phyloP scores from a whole-genome alignment of 2,797 vertebrate genomes.

The Poeciliopsis infans region DNA sequence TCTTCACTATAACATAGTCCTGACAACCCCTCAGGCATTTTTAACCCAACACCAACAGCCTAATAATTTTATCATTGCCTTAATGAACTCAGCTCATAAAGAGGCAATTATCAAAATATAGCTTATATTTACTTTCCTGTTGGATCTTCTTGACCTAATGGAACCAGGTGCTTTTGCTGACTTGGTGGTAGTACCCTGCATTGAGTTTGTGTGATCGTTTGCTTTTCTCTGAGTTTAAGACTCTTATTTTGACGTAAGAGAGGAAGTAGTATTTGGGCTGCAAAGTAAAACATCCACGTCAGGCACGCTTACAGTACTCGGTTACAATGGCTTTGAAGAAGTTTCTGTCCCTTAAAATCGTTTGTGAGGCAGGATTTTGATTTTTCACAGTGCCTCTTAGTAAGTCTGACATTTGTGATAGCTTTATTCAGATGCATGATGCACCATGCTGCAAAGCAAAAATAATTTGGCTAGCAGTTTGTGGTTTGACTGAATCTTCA shows the following conservation, averaged over 20 bases:
- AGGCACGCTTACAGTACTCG: neutral
- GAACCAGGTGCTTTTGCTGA: neutral
- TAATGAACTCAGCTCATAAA: neutral
- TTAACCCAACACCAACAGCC: too few relatives aligned
- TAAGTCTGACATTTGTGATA: neutral
- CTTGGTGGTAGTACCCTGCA: neutral
- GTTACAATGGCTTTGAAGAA: neutral
- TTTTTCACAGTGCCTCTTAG: neutral
- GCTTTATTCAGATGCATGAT: neutral
- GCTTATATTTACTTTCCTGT: neutral
- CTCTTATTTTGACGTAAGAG: neutral
- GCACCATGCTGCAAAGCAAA: neutral
- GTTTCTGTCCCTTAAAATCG: too few relatives aligned
- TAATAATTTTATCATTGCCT: neutral
- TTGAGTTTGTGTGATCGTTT: neutral
- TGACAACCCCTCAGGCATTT: neutral
- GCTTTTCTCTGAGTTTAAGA: neutral
- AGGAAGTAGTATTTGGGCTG: neutral
- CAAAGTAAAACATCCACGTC: neutral
- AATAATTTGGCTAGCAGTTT: neutral
- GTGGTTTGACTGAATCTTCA: slow-evolving; percentile 1
- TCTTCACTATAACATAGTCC: neutral
- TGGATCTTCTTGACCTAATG: neutral
- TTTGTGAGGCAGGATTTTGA: neutral
- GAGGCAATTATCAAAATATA: neutral